phyloP scores from a whole-genome alignment of 1,140 invertebrate genomes.

The Drosophila aff. region DNA sequence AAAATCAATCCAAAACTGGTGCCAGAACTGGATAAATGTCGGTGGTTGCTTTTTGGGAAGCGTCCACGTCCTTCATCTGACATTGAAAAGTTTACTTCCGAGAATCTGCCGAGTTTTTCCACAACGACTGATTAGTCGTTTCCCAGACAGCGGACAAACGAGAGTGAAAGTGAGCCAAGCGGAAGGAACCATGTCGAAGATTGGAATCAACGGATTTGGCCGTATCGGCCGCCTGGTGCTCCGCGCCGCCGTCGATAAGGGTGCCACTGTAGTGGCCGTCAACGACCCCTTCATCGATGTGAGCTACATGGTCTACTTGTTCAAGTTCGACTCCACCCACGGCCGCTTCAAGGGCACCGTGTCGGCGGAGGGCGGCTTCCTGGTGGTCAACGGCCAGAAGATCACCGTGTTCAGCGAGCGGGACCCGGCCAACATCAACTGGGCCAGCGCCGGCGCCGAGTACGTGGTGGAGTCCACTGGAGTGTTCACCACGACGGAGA shows the following conservation, averaged over 20 bases:
- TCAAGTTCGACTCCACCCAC: constrained; percentile 22
- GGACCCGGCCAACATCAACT: constrained; percentile 17
- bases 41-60: neutral
- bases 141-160: constrained; percentile 14
- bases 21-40: constrained; percentile 8
- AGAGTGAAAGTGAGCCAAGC: constrained; percentile 19
- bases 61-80: constrained; percentile 17
- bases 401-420: constrained; percentile 14
- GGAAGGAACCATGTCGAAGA: constrained; percentile 20
- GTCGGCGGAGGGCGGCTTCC: constrained; percentile 13
- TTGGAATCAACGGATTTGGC: constrained; percentile 22
- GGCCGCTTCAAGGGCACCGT: constrained; percentile 17
- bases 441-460: constrained; percentile 17
- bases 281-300: constrained; percentile 16
- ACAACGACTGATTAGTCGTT: constrained; percentile 11
- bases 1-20: neutral
- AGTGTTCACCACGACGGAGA: constrained; percentile 8
- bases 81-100: constrained; percentile 18
- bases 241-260: constrained; percentile 10
- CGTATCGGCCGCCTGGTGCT: constrained; percentile 16
- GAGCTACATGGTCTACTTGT: constrained; percentile 16
- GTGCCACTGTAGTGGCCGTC: constrained; percentile 9
- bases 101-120: constrained; percentile 1
- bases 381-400: constrained; percentile 18
- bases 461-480: constrained; percentile 15